phyloP scores from a whole-genome alignment of 2,113 vertebrate genomes.

The Dunckerocampus dactyliophorus region DNA sequence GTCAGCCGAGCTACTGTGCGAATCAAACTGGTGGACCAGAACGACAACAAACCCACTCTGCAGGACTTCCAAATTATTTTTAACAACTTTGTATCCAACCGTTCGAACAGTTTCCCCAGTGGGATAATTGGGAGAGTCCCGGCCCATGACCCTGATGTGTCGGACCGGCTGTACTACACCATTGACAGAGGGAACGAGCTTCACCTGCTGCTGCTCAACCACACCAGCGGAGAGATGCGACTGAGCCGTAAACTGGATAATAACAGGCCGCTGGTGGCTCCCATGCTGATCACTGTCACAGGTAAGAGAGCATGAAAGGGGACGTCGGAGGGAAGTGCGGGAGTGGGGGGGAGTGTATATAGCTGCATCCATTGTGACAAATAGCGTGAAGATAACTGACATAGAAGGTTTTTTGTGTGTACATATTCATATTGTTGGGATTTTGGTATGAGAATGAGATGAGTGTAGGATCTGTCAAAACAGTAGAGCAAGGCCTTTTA shows the following conservation, averaged over 20 bases:
- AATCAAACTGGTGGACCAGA: constrained; percentile 90
- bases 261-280: constrained; percentile 92
- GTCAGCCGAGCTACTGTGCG: constrained; percentile 93
- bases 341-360: constrained; percentile 9
- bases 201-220: constrained; percentile 92
- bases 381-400: constrained; percentile 38
- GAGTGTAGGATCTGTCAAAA: not conserved
- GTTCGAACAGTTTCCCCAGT: constrained; percentile 91
- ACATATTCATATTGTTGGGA: constrained; percentile 17
- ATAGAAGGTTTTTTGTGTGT: not conserved
- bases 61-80: constrained; percentile 98
- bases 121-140: constrained; percentile 92
- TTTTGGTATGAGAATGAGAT: not conserved
- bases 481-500: no score
- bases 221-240: constrained; percentile 90
- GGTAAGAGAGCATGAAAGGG: constrained; percentile 75
- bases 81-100: constrained; percentile 98
- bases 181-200: constrained; percentile 94
- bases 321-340: constrained; percentile 15
- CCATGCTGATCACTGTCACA: constrained; percentile 95
- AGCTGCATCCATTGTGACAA: constrained; percentile 34
- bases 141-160: constrained; percentile 92
- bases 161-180: constrained; percentile 90
- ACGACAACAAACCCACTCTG: constrained; percentile 90
- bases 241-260: constrained; percentile 97